These are phyloP conservation scores for Aplochiton taeniatus DNA, from an alignment of 2,797 vertebrate species.

Conservation along the genomic window DNA sequence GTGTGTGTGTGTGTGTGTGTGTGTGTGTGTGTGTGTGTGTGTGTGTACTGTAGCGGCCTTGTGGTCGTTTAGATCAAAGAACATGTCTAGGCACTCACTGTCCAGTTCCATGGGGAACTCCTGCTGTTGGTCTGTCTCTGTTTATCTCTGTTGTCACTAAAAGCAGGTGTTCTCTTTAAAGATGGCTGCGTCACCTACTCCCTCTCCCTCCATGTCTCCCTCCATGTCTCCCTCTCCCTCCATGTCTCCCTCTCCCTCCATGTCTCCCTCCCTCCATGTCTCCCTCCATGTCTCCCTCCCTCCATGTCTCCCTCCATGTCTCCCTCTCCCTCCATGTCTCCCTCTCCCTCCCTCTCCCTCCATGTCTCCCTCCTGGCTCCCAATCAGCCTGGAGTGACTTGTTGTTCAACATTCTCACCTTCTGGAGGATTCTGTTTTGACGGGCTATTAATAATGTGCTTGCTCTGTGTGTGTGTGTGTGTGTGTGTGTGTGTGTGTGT, in stretches of 20 bases:
- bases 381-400: background rate
- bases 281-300: background rate
- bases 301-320: too few species aligned
- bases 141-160: constrained; percentile 26
- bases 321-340: too few species aligned
- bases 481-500: constrained; percentile 11
- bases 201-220: too few species aligned
- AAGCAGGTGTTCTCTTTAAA: constrained; percentile 16
- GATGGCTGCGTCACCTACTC: too few species aligned
- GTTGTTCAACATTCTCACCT: constrained; percentile 42
- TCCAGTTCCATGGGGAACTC: constrained; percentile 20
- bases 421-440: constrained; percentile 44
- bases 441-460: constrained; percentile 49
- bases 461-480: constrained; percentile 35
- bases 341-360: too few species aligned
- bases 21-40: constrained; percentile 13
- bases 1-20: background rate
- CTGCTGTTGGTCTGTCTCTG: constrained; percentile 22
- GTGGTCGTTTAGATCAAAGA: constrained; percentile 15
- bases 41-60: constrained; percentile 17
- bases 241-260: background rate
- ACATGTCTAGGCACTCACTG: constrained; percentile 18
- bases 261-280: too few species aligned
- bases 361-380: background rate
- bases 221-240: too few species aligned